Base-by-base conservation (phyloP, 2,113 vertebrate species). In the Pterocles orientalis region DNA sequence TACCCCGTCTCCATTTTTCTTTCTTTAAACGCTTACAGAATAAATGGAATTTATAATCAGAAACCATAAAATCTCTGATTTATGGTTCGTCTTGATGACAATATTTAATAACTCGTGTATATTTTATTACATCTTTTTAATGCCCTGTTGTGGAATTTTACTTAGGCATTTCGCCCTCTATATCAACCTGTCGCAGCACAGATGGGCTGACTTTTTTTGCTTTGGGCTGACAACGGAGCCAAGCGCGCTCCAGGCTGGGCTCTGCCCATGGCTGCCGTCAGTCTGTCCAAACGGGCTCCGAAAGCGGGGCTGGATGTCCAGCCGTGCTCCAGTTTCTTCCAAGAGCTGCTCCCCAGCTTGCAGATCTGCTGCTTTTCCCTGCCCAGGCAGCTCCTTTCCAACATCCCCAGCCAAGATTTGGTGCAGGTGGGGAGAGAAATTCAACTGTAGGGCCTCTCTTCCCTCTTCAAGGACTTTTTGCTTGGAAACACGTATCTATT, bases 31-130 rank as follows among this genome's bases (percentile, higher is more conserved):
- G 45, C 91, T 97, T 97, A 93, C 3, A 31, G 92, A 96, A 97
- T 97, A 97, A 97, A 96, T 92, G 89, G 97, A 97, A 98, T 97
- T 97, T 97, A 96, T 97, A 97, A 97, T 97, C 95, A 92, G 95
- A 92, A 97, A 87, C 95, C 90, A 97, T 98, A 98, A 98, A 97
- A 92, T 31, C 72, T n/a, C 97, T 97, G 96, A 98, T 97, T 98
- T 97, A 97, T 97, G 92, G 88, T 90, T 98, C 94, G 84, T 95
- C 96, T 95, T 97, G 97, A 97, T 96, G 94, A 97, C 82, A 96
- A 91, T 96, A 97, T 98, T 98, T 98, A 98, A 96, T 97, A 97
- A 96, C 89, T 97, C 61, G 19, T 94, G 72, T 95, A 94, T 97
- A 96, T 97, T 98, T 97, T 96, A 95, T 95, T 72, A 89, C 91